Conservation (phyloP, 1,140 invertebrate genomes). For the Caenorhabditis elegans region WBcel235 BX284604.4:1506001-1506500, state of each 20-base stretch:
- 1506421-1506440: constrained; percentile 55
- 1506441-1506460: no score
- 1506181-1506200: constrained; percentile 64
- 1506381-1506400: constrained; percentile 61
- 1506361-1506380: constrained; percentile 62
- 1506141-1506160: constrained; percentile 61
- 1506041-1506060: not conserved
- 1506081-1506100: constrained; percentile 45
- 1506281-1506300: no score
- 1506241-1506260: not conserved
- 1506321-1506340: no score
- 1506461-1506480: no score
- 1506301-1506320: no score
- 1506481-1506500: no score
- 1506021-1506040: no score
- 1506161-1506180: constrained; percentile 54
- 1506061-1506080: no score
- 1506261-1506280: not conserved
- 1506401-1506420: constrained; percentile 63
- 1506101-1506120: constrained; percentile 64
- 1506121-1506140: constrained; percentile 61
- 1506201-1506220: constrained; percentile 64
- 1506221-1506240: constrained; percentile 15
- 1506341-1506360: constrained; percentile 52
- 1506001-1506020: no score